These are phyloP conservation scores for Cryptotis parvus DNA, from an alignment of 2,113 vertebrate species.

Conservation along the genomic window DNA sequence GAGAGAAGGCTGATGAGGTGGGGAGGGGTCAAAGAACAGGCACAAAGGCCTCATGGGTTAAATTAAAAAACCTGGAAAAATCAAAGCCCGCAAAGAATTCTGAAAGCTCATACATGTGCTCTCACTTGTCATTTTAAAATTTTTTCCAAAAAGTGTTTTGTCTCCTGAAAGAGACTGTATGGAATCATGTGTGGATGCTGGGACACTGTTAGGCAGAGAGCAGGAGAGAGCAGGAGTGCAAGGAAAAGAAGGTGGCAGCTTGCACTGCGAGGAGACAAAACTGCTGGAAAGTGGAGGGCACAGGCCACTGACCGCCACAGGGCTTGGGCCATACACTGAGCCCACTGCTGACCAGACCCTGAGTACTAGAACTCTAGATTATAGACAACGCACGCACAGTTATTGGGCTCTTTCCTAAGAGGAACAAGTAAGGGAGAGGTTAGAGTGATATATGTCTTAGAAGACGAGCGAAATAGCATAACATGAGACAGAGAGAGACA, in stretches of 20 bases:
- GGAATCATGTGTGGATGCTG: background rate
- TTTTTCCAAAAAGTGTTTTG: background rate
- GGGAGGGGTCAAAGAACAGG: background rate
- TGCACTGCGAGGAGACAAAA: accelerated
- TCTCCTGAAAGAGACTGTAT: background rate
- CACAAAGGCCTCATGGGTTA: background rate
- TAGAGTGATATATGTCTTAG: background rate
- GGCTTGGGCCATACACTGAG: background rate
- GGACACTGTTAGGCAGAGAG: background rate
- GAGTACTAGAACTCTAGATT: background rate
- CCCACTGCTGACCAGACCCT: background rate
- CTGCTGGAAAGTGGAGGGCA: background rate
- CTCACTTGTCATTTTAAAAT: background rate
- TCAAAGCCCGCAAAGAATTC: background rate
- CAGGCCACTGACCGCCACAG: background rate
- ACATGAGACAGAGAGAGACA: too few species aligned
- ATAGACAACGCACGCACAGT: background rate
- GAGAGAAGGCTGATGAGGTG: background rate
- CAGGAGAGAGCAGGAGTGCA: accelerated
- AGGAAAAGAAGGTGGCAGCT: accelerated
- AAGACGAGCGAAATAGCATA: background rate
- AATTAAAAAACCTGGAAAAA: background rate
- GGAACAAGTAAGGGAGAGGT: background rate
- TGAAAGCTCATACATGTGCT: background rate
- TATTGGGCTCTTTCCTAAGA: background rate